These are phyloP conservation scores for Brachionus angularis DNA, from an alignment of 1,140 invertebrate genomes.

Conservation along the genomic window DNA sequence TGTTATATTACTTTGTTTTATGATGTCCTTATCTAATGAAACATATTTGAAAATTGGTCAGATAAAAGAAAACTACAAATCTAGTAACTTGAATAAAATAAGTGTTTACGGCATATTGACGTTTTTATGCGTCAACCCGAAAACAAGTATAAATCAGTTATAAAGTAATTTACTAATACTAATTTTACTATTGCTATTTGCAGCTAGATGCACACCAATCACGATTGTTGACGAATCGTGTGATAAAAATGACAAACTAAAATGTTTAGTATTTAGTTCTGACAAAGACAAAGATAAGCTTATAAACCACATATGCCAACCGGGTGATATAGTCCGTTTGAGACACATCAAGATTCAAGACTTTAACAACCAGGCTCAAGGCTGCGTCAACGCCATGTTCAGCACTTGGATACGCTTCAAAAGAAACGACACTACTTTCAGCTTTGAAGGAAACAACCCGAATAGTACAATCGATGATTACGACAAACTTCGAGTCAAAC, in stretches of 20 bases:
- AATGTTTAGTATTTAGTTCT: neutral
- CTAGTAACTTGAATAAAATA: slow-evolving; percentile 7
- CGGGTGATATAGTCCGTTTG: neutral
- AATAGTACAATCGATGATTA: neutral
- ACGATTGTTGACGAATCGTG: slow-evolving; percentile 13
- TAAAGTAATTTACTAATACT: neutral
- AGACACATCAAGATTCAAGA: neutral
- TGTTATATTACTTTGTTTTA: too few species aligned
- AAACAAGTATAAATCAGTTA: neutral
- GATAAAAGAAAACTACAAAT: slow-evolving; percentile 8
- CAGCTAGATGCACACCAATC: neutral
- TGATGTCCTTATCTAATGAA: too few species aligned
- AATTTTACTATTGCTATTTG: neutral
- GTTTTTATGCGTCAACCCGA: neutral
- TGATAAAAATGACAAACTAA: neutral
- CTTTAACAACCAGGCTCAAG: slow-evolving; percentile 4
- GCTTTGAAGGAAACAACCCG: neutral
- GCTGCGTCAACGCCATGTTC: neutral
- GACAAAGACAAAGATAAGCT: neutral
- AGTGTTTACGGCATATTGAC: slow-evolving; percentile 11
- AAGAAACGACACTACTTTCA: neutral
- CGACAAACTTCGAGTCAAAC: neutral
- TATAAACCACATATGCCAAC: neutral
- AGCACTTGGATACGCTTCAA: slow-evolving; percentile 15
- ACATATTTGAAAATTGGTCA: too few species aligned